A percentile compares a stretch with the other conserved stretches of the same genome.
These are phyloP conservation scores for Sebastolobus altivelis DNA, from an alignment of 2,797 vertebrate genomes.

Conservation along the genomic window DNA sequence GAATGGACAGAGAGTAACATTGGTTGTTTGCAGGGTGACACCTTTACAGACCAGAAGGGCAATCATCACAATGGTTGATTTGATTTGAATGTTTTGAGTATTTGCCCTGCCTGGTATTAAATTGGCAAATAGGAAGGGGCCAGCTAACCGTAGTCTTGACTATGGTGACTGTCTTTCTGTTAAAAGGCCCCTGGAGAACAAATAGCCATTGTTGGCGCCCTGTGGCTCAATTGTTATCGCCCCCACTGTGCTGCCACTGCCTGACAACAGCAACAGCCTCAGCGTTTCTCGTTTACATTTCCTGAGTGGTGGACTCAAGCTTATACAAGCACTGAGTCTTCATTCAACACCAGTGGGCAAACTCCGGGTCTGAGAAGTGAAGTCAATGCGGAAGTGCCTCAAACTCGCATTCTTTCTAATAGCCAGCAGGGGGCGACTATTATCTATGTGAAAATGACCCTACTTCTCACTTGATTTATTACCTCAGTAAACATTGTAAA, in stretches of 20 bases:
- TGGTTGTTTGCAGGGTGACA: not conserved
- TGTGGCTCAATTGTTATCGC: conserved; percentile 18
- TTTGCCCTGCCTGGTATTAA: not conserved
- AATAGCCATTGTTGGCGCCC: conserved; percentile 20
- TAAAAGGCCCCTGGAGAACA: conserved; percentile 11
- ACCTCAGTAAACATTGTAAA: too few relatives aligned
- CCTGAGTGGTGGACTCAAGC: not conserved
- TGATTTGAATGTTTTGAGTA: not conserved
- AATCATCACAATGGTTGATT: not conserved
- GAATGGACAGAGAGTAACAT: not conserved
- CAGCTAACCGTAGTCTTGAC: not conserved
- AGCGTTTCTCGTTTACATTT: not conserved
- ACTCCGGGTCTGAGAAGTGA: too few relatives aligned
- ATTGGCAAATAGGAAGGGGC: not conserved
- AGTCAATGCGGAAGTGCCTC: too few relatives aligned
- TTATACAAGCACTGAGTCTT: not conserved
- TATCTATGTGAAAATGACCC: too few relatives aligned
- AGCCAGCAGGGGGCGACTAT: too few relatives aligned
- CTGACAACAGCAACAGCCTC: conserved; percentile 1
- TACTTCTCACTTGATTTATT: too few relatives aligned
- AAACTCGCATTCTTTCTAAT: too few relatives aligned
- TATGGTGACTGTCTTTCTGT: not conserved
- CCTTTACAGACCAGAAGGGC: not conserved
- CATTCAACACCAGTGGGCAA: not conserved
- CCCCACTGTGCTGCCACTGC: conserved; percentile 10